A percentile compares a stretch with the other conserved stretches of the same genome.
These are phyloP conservation scores for Ornithoptera alexandrae DNA, from an alignment of 2,888 invertebrate genomes.

Conservation along the genomic window DNA sequence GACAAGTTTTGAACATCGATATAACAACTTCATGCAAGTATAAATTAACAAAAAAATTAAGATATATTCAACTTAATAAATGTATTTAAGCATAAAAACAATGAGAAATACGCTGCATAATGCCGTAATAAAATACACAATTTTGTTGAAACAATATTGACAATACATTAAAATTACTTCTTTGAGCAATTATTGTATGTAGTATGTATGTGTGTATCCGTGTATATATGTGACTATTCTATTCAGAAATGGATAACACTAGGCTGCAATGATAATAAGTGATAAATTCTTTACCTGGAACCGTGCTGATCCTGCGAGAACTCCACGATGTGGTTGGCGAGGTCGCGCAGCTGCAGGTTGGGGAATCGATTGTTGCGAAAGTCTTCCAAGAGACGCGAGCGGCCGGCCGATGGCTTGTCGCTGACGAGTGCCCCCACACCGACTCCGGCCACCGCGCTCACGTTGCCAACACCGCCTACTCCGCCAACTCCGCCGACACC, in stretches of 20 bases:
- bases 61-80: too few relatives aligned
- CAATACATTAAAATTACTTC: neutral
- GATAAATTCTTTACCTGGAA: slow-evolving; percentile 78
- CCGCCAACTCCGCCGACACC: slow-evolving; percentile 51
- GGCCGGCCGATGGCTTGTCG: slow-evolving; percentile 82
- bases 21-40: too few relatives aligned
- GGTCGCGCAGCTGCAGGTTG: slow-evolving; percentile 93
- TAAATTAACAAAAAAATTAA: too few relatives aligned
- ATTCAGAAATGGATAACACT: too few relatives aligned
- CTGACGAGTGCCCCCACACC: slow-evolving; percentile 60
- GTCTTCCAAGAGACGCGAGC: slow-evolving; percentile 96
- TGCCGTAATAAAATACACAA: too few relatives aligned
- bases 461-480: slow-evolving; percentile 50
- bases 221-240: too few relatives aligned
- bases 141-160: neutral
- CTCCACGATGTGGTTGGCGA: slow-evolving; percentile 98
- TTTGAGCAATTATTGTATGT: neutral
- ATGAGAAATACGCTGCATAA: too few relatives aligned
- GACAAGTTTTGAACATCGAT: too few relatives aligned
- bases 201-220: too few relatives aligned
- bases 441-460: slow-evolving; percentile 40
- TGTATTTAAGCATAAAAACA: too few relatives aligned
- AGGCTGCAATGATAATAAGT: neutral
- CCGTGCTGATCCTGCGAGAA: slow-evolving; percentile 99
- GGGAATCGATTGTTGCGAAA: slow-evolving; percentile 95